Conservation (phyloP, 2,113 vertebrate species). For the Notechis scutatus region DNA sequence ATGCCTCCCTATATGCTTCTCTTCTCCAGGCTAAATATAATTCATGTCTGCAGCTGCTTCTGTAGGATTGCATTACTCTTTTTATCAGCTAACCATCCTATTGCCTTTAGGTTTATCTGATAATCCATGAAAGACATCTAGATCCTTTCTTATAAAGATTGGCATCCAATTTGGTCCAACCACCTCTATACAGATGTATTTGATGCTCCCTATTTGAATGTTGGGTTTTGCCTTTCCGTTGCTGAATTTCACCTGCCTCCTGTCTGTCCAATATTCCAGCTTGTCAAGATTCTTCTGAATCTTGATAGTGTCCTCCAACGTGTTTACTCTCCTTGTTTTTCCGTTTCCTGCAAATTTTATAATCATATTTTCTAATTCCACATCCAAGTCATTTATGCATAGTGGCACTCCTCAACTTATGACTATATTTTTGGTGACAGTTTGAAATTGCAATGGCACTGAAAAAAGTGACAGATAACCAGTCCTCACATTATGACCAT, state of each 20-base stretch:
- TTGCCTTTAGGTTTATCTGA: not conserved
- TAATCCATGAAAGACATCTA: not conserved
- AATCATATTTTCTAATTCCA: not conserved
- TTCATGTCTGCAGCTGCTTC: not conserved
- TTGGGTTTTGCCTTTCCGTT: not conserved
- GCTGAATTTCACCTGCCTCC: not conserved
- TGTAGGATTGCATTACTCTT: not conserved
- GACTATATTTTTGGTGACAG: not conserved
- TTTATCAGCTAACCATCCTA: not conserved
- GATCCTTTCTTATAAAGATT: not conserved
- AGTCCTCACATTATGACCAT: not conserved
- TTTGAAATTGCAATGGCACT: too few species aligned
- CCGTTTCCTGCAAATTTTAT: not conserved
- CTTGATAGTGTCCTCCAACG: not conserved
- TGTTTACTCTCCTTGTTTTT: not conserved
- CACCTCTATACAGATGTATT: not conserved
- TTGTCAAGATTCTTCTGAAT: not conserved
- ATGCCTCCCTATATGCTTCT: not conserved
- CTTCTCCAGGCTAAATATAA: not conserved
- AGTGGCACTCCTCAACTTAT: not conserved
- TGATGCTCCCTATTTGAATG: not conserved
- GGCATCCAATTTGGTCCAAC: not conserved
- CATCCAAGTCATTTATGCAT: not conserved
- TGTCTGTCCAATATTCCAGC: not conserved
- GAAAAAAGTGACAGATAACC: not conserved